phyloP scores from a whole-genome alignment of 2,888 invertebrate species.

The Leptopilina syphax region DNA sequence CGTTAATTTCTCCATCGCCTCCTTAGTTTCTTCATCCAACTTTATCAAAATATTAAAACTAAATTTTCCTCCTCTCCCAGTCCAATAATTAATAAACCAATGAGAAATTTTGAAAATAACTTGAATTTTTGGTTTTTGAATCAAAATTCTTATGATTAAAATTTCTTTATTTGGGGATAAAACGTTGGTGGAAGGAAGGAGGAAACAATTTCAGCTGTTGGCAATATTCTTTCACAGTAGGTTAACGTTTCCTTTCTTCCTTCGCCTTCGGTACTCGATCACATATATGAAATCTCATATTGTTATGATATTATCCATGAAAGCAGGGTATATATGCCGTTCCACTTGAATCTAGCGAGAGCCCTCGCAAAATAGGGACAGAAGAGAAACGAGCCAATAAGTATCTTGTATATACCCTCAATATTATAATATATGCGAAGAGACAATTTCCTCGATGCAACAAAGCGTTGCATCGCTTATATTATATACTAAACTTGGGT shows the following conservation, averaged over 20 bases:
- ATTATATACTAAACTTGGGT: slow-evolving; percentile 39
- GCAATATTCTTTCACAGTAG: too few relatives aligned
- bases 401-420: slow-evolving; percentile 1
- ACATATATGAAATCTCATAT: slow-evolving; percentile 17
- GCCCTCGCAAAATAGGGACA: slow-evolving; percentile 40
- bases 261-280: not conserved
- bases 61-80: too few relatives aligned
- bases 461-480: slow-evolving; percentile 38
- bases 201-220: too few relatives aligned
- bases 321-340: slow-evolving; percentile 17
- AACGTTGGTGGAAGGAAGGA: too few relatives aligned
- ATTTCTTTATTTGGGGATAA: too few relatives aligned
- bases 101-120: too few relatives aligned
- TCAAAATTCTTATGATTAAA: too few relatives aligned
- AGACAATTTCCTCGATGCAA: slow-evolving; percentile 53
- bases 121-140: too few relatives aligned
- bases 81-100: too few relatives aligned
- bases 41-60: not conserved
- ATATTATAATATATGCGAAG: slow-evolving; percentile 10
- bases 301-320: slow-evolving; percentile 48
- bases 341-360: slow-evolving; percentile 12
- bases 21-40: too few relatives aligned
- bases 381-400: slow-evolving; percentile 39
- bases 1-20: not conserved
- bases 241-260: not conserved